phyloP scores from a whole-genome alignment of 1,140 invertebrate genomes.

The Cylas formicarius region DNA sequence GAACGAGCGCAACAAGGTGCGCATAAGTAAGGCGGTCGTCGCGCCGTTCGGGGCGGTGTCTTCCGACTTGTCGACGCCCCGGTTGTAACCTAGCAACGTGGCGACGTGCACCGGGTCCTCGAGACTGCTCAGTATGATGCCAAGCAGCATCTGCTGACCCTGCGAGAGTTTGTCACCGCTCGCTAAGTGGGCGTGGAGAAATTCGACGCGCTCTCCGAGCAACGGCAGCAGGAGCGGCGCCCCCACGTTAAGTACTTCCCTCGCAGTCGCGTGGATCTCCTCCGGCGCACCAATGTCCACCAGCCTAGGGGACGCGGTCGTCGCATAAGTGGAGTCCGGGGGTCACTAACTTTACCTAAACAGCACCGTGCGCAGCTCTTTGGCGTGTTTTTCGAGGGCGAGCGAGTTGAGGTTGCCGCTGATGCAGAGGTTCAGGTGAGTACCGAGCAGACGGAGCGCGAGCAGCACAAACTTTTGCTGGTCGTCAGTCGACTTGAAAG shows the following conservation, averaged over 20 bases:
- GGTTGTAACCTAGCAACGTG: constrained; percentile 42
- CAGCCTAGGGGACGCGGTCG: constrained; percentile 40
- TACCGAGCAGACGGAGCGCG: constrained; percentile 51
- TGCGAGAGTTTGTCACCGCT: constrained; percentile 49
- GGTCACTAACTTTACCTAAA: constrained; percentile 45
- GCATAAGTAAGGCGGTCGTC: constrained; percentile 50
- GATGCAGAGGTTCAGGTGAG: constrained; percentile 54
- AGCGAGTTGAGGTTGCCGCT: constrained; percentile 44
- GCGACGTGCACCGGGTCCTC: constrained; percentile 56
- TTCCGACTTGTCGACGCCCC: constrained; percentile 19
- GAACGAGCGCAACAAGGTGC: constrained; percentile 50
- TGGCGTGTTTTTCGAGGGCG: constrained; percentile 49
- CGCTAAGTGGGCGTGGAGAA: constrained; percentile 53
- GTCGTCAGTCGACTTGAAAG: constrained; percentile 46
- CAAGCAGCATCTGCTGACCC: constrained; percentile 56
- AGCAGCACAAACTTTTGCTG: constrained; percentile 55
- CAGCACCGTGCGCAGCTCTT: constrained; percentile 49
- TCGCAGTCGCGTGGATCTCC: constrained; percentile 49
- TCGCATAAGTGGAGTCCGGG: no score
- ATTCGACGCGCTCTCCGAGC: constrained; percentile 51
- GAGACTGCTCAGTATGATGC: constrained; percentile 55
- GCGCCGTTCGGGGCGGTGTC: constrained; percentile 42
- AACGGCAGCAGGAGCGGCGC: constrained; percentile 54
- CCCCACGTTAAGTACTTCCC: constrained; percentile 52
- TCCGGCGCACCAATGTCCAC: constrained; percentile 53